A percentile compares a stretch with the other conserved stretches of the same genome.
Conservation (phyloP, 2,113 vertebrate genomes). For the Daubentonia madagascariensis region DNA sequence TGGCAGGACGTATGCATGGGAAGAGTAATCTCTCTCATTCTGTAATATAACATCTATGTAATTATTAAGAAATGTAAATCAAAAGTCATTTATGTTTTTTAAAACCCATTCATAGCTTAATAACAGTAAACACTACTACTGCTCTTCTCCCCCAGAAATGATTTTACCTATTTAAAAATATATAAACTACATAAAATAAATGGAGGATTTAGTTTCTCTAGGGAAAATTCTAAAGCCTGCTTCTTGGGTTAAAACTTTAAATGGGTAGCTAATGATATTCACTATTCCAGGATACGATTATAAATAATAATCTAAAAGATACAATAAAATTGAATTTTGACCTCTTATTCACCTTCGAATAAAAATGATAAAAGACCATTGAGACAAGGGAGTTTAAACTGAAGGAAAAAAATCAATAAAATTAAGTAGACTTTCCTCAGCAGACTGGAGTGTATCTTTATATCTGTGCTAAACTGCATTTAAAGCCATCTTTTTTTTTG, state of each 20-base stretch:
- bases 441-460: not conserved
- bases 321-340: conserved; percentile 58
- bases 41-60: not conserved
- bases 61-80: not conserved
- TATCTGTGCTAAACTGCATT: not conserved
- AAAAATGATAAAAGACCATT: conserved; percentile 52
- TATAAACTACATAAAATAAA: not conserved
- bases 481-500: not conserved
- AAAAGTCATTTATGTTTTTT: not conserved
- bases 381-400: not conserved
- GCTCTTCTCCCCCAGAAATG: not conserved
- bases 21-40: not conserved
- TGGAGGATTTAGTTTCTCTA: not conserved
- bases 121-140: not conserved
- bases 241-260: conserved; percentile 34
- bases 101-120: not conserved
- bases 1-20: not conserved
- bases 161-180: conserved; percentile 16
- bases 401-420: conserved; percentile 44
- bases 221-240: not conserved
- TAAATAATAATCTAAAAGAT: conserved; percentile 54
- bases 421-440: conserved; percentile 35
- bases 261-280: not conserved
- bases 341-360: not conserved
- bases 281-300: not conserved